Conservation (phyloP, 2,888 invertebrate species). For the Deilephila elpenor region DNA sequence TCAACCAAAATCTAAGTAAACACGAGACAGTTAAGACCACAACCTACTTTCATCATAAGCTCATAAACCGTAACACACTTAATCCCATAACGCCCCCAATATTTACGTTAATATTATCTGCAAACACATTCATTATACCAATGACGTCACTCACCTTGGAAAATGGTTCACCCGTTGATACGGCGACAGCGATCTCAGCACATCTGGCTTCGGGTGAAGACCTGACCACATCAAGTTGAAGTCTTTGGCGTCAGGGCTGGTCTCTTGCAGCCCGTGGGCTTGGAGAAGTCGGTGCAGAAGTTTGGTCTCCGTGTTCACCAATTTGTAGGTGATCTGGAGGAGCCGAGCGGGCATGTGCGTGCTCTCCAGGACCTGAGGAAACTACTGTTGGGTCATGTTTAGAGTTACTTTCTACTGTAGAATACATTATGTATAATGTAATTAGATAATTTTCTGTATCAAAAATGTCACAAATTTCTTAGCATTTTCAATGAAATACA, state of each 20-base stretch:
- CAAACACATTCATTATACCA: neutral
- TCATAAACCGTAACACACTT: neutral
- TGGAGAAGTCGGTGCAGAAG: conserved; percentile 89
- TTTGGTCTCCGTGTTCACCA: conserved; percentile 92
- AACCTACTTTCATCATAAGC: neutral
- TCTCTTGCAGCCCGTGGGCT: conserved; percentile 91
- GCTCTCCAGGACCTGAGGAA: conserved; percentile 72
- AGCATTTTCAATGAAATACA: too few species aligned
- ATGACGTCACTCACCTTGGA: conserved; percentile 86
- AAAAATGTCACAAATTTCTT: too few species aligned
- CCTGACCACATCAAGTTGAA: conserved; percentile 97
- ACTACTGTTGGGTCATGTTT: conserved; percentile 25
- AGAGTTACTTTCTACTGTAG: conserved; percentile 1
- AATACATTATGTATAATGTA: too few species aligned
- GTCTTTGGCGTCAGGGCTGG: conserved; percentile 84
- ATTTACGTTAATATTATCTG: neutral
- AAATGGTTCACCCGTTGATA: conserved; percentile 98
- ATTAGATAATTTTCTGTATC: too few species aligned
- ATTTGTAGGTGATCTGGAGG: conserved; percentile 91
- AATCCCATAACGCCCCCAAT: neutral
- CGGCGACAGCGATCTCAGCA: conserved; percentile 90
- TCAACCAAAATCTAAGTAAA: neutral
- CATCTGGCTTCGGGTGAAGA: conserved; percentile 95
- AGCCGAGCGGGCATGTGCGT: conserved; percentile 87
- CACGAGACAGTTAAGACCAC: too few species aligned